Percentiles rank a stretch among this genome's conserved stretches.
These are phyloP conservation scores for Sarotherodon lohbergeri DNA, from an alignment of 2,113 vertebrate species.

Conservation along the genomic window DNA sequence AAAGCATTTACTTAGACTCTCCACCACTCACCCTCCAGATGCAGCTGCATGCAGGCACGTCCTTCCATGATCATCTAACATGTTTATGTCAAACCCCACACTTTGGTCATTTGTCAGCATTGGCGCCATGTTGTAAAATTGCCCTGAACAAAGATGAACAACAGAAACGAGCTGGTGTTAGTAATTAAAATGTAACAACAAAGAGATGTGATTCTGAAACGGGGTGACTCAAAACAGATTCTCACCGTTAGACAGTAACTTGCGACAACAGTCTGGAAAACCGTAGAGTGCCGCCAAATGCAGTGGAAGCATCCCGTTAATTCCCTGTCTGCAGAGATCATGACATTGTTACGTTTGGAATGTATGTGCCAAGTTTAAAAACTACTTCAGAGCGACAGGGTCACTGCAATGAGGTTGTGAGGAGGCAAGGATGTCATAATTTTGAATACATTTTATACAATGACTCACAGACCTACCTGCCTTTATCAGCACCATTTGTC, in stretches of 20 bases:
- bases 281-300: slow-evolving; percentile 90
- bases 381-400: neutral
- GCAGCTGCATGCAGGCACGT: slow-evolving; percentile 95
- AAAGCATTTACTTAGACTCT: neutral
- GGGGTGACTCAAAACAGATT: neutral
- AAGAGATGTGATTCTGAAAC: neutral
- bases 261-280: slow-evolving; percentile 95
- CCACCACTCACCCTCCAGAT: slow-evolving; percentile 81
- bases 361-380: neutral
- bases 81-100: slow-evolving; percentile 88
- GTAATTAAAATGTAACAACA: neutral
- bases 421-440: neutral
- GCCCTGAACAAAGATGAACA: slow-evolving; percentile 67
- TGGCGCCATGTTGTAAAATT: slow-evolving; percentile 87
- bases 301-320: slow-evolving; percentile 92
- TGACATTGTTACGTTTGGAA: neutral
- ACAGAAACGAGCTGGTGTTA: neutral
- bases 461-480: slow-evolving; percentile 72
- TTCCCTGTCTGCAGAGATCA: slow-evolving; percentile 78
- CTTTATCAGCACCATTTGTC: slow-evolving; percentile 90
- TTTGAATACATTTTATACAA: neutral
- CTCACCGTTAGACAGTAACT: slow-evolving; percentile 91
- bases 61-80: slow-evolving; percentile 84
- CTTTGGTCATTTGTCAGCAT: slow-evolving; percentile 62
- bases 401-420: neutral